Evolutionary conservation across 2,113 vertebrate genomes (phyloP), one percentile per base, ranked within the genome.

Genomic region (Pyrgilauda ruficollis): DNA sequence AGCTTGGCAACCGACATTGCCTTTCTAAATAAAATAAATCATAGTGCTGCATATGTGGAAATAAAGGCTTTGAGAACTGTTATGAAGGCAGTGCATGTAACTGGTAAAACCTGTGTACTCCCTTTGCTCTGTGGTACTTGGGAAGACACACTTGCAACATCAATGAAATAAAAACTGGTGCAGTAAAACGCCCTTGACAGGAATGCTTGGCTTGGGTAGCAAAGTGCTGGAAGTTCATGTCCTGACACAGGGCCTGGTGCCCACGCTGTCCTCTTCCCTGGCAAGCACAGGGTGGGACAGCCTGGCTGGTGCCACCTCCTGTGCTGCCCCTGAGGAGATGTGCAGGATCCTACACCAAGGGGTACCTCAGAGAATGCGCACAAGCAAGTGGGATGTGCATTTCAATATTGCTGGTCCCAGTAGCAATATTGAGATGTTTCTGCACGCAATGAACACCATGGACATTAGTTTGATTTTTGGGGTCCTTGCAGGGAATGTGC

Each of bases 351-450:
- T 26, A 1, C 20, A 41, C 19, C 7, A 22, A 22, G 55, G 13
- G 21, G 23, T 30, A 17, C 11, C 13, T 56, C 28, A 18, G 49
- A 27, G 19, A n/a, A 7, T 30, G 49, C 21, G 44, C 49, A 27
- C 0, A 1, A 61, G 53, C 37, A 53, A 5, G 13, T 16, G 44
- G 52, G 39, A 58, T 13, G 33, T 75, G 37, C 15, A 4, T 58
- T 81, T 49, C 6, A 23, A 1, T 61, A 12, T 72, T 17, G 16
- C 23, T 83, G 56, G 13, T 74, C 10, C 70, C 49, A 15, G n/a
- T 2, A 61, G 30, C 46, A 56, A 6, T 55, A 23, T 0, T 24
- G 70, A 84, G 52, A 18, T 0, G 0, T n/a, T 74, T 63, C 64
- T 6, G n/a, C 21, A 14, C 39, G 6, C 9, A 33, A 56, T 24